Conservation (phyloP, 2,113 vertebrate genomes). For the Phycodurus eques region DNA sequence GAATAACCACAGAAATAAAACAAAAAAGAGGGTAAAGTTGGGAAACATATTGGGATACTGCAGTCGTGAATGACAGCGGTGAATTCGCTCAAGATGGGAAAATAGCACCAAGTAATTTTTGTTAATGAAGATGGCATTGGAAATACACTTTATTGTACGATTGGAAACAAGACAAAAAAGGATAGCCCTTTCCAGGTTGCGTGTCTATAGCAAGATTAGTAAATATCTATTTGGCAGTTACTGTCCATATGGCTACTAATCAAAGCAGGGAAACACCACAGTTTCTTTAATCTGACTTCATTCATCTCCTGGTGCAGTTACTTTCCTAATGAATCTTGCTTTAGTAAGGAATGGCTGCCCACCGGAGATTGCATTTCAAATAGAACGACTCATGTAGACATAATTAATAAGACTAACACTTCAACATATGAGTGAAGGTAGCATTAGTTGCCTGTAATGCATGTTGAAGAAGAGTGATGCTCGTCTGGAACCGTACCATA, state of each 20-base stretch:
- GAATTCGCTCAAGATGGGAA: constrained; percentile 47
- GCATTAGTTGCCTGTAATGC: constrained; percentile 42
- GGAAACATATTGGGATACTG: constrained; percentile 6
- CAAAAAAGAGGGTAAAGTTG: constrained; percentile 6
- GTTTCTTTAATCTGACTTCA: constrained; percentile 28
- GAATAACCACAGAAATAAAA: constrained; percentile 15
- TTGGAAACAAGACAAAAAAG: constrained; percentile 38
- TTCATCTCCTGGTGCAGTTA: constrained; percentile 22
- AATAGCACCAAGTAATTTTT: constrained; percentile 36
- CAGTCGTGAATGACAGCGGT: constrained; percentile 28
- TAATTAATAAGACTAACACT: constrained; percentile 42
- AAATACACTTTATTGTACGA: constrained; percentile 25
- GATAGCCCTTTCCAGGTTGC: constrained; percentile 44
- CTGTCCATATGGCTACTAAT: constrained; percentile 54
- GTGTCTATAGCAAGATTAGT: constrained; percentile 52
- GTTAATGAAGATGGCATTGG: constrained; percentile 33
- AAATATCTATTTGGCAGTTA: constrained; percentile 49
- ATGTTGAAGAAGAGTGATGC: constrained; percentile 36
- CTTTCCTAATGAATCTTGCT: constrained; percentile 31
- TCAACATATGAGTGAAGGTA: constrained; percentile 28
- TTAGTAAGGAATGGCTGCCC: constrained; percentile 22
- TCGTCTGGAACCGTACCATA: constrained; percentile 23
- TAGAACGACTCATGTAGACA: constrained; percentile 19
- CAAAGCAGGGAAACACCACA: constrained; percentile 19
- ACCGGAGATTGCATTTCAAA: constrained; percentile 29